A percentile compares a stretch with the other conserved stretches of the same genome.
These are phyloP conservation scores for Entomyzon cyanotis DNA, from an alignment of 2,113 vertebrate genomes.

Conservation along the genomic window DNA sequence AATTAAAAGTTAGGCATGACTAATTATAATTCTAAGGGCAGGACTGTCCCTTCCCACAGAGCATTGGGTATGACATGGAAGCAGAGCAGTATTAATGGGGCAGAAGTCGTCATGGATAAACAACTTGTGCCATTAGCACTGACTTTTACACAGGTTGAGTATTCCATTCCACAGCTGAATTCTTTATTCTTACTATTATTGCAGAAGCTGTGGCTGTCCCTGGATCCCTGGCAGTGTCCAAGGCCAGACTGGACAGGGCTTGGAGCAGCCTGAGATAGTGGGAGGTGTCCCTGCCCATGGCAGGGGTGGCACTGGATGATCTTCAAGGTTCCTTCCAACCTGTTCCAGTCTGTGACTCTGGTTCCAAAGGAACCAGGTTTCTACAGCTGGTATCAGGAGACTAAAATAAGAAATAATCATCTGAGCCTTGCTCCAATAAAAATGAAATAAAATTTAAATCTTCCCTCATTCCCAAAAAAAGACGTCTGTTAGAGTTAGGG, in stretches of 20 bases:
- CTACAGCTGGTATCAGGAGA: neutral
- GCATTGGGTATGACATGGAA: neutral
- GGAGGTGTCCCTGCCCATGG: neutral
- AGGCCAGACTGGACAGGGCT: rapidly evolving
- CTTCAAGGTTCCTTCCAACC: neutral
- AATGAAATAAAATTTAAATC: neutral
- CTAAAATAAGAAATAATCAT: neutral
- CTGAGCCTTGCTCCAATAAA: neutral
- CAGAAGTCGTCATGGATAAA: neutral
- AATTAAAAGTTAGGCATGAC: neutral
- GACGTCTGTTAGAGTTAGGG: rapidly evolving
- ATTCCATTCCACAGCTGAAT: neutral
- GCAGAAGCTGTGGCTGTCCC: neutral
- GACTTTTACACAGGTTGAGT: neutral
- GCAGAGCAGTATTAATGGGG: neutral
- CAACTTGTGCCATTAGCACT: neutral
- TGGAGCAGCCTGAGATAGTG: neutral
- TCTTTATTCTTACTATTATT: neutral
- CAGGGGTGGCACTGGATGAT: neutral
- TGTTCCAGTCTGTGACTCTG: neutral
- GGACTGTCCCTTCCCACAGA: neutral
- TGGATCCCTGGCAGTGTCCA: neutral
- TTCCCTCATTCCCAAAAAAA: neutral
- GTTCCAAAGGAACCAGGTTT: neutral
- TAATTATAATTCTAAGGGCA: neutral